Evolutionary conservation across 2,888 invertebrate species (phyloP).

Genomic region (Phasia obesa): DNA sequence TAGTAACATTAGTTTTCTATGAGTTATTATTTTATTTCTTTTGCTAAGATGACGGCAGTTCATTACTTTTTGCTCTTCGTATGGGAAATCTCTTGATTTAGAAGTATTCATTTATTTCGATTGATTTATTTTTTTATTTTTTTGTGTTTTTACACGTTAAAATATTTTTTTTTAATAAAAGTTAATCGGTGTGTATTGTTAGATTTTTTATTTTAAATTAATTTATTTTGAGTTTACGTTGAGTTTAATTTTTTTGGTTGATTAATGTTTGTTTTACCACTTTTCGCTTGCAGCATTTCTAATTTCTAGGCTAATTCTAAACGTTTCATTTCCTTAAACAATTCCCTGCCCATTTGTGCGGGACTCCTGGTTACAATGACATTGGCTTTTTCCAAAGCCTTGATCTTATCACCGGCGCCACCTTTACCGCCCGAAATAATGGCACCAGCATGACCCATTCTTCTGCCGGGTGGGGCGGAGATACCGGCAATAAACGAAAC

Average conservation of each 20-base stretch:
- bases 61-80: conserved; percentile 22
- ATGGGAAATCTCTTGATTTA: conserved; percentile 44
- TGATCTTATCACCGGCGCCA: conserved; percentile 98
- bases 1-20: conserved; percentile 38
- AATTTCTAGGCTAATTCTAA: conserved; percentile 85
- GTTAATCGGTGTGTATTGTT: conserved; percentile 23
- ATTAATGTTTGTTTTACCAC: conserved; percentile 45
- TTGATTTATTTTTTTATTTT: conserved; percentile 23
- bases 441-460: conserved; percentile 99
- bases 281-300: conserved; percentile 67
- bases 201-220: conserved; percentile 24
- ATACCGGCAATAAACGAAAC: conserved; percentile 99
- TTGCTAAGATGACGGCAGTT: conserved; percentile 42
- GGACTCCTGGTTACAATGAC: conserved; percentile 97
- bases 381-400: conserved; percentile 95
- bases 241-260: conserved; percentile 37
- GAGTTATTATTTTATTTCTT: conserved; percentile 7
- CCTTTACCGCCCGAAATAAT: conserved; percentile 99
- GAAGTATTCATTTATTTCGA: not conserved
- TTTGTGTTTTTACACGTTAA: not conserved
- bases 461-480: conserved; percentile 97
- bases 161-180: conserved; percentile 32
- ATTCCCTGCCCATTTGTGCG: conserved; percentile 95
- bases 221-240: conserved; percentile 38
- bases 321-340: conserved; percentile 94